Evolutionary conservation across 2,888 invertebrate genomes (phyloP).

Genomic region (Busseola fusca): DNA sequence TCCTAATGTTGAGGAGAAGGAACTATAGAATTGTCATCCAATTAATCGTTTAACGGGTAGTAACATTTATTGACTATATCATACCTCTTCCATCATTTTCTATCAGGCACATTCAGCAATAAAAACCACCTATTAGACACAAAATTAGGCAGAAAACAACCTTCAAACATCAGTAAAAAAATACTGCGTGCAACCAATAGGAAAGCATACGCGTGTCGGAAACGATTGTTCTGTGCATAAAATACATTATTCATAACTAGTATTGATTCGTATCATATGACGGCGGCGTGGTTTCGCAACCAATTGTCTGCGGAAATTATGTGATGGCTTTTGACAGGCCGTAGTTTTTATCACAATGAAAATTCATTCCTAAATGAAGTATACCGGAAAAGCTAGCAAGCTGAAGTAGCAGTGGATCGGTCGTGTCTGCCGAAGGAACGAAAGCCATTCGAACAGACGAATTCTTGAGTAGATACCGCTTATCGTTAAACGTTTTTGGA

Average conservation of each 20-base stretch:
- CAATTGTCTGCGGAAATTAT: constrained; percentile 14
- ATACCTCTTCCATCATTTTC: too few relatives aligned
- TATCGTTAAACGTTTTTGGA: too few relatives aligned
- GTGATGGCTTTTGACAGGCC: background rate
- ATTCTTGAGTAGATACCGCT: background rate
- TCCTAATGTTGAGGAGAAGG: too few relatives aligned
- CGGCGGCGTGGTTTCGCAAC: constrained; percentile 41
- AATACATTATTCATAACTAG: constrained; percentile 63
- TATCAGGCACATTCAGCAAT: background rate
- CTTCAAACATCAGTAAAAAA: constrained; percentile 11
- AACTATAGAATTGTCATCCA: too few relatives aligned
- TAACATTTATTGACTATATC: too few relatives aligned
- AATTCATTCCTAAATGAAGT: background rate
- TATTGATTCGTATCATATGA: constrained; percentile 60
- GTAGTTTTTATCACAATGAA: constrained; percentile 9
- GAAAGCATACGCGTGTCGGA: constrained; percentile 53
- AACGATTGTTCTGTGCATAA: constrained; percentile 58
- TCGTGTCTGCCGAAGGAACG: background rate
- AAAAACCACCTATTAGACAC: background rate
- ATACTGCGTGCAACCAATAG: constrained; percentile 25
- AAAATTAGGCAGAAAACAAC: background rate
- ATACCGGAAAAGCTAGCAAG: background rate
- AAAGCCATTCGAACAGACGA: background rate
- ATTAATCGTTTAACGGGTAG: too few relatives aligned
- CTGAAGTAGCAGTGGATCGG: background rate